Conservation (phyloP, 2,113 vertebrate genomes). For the Aplodontia rufa region DNA sequence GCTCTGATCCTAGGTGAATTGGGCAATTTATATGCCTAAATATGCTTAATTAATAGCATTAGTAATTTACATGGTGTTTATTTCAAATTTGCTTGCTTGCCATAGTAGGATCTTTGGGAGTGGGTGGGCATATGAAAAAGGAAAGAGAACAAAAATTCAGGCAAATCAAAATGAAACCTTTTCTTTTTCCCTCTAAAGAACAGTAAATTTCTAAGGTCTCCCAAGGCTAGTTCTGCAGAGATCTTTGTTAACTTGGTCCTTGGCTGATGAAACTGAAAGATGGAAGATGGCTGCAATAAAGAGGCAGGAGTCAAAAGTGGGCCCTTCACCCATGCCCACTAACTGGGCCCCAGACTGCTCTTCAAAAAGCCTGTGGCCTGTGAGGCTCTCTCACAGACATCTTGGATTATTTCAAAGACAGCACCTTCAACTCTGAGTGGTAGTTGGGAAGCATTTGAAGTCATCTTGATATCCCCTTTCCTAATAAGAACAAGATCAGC, state of each 20-base stretch:
- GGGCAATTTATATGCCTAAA: background rate
- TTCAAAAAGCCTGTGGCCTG: background rate
- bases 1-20: background rate
- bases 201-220: background rate
- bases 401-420: conserved; percentile 16
- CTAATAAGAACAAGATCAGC: conserved; percentile 59
- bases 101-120: background rate
- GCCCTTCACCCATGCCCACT: background rate
- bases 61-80: background rate
- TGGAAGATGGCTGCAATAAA: background rate
- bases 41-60: background rate
- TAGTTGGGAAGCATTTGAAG: conserved; percentile 18
- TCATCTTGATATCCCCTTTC: conserved; percentile 34
- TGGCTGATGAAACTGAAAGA: conserved; percentile 28
- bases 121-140: background rate
- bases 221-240: background rate
- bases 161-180: background rate
- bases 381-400: background rate
- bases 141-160: background rate
- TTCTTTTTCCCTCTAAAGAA: no score
- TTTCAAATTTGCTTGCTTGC: background rate
- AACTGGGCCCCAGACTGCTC: background rate
- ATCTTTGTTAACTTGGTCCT: background rate
- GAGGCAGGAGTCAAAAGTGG: background rate
- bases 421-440: background rate